phyloP scores from a whole-genome alignment of 2,113 vertebrate genomes.

The Laticauda colubrina region DNA sequence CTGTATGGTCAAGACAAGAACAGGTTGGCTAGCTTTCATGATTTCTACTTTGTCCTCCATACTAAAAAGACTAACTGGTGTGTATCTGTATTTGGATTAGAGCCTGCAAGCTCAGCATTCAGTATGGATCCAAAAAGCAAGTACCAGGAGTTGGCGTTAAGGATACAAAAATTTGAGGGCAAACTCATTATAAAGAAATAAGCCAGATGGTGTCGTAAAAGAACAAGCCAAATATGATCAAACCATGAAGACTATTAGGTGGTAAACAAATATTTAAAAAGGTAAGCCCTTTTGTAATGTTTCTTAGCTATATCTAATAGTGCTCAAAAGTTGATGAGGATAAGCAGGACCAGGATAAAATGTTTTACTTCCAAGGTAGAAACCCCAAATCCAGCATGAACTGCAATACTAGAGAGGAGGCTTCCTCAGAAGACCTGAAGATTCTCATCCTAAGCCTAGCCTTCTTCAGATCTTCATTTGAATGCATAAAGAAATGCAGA shows the following conservation, averaged over 20 bases:
- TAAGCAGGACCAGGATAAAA: not conserved
- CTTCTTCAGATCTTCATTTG: not conserved
- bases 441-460: not conserved
- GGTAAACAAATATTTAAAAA: not conserved
- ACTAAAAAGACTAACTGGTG: not conserved
- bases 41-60: not conserved
- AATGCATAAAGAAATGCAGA: not conserved
- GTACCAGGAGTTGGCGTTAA: not conserved
- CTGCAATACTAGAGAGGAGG: not conserved
- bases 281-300: not conserved
- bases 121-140: not conserved
- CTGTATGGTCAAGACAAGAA: not conserved
- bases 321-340: too few species aligned
- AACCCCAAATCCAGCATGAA: not conserved
- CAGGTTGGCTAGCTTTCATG: not conserved
- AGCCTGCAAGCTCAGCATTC: not conserved
- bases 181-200: not conserved
- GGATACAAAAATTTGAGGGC: not conserved
- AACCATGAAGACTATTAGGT: not conserved
- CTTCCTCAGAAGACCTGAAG: not conserved
- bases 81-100: not conserved
- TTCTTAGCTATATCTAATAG: not conserved
- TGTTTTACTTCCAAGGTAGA: not conserved
- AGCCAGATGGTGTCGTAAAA: not conserved
- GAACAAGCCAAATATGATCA: not conserved